Evolutionary conservation across 1,140 invertebrate genomes (phyloP).

Genomic region (Aphis craccivora): DNA sequence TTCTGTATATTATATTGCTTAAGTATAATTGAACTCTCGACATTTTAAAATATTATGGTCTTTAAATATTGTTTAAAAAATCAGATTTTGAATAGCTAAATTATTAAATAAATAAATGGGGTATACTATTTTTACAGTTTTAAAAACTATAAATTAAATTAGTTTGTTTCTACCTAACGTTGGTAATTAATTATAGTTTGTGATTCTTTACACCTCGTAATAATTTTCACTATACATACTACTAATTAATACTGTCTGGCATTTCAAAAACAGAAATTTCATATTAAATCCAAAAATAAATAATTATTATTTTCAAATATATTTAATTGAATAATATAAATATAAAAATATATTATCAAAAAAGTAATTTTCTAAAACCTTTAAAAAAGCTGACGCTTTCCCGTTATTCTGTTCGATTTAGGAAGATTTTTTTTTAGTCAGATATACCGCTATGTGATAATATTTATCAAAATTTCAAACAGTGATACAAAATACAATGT

Average conservation of each 20-base stretch:
- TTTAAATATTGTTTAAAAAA: too few species aligned
- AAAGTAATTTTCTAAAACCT: neutral
- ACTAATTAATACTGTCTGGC: neutral
- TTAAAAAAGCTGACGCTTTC: neutral
- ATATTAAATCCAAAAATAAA: neutral
- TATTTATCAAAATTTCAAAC: neutral
- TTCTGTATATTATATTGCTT: too few species aligned
- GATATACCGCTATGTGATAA: neutral
- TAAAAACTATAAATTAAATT: conserved; percentile 28
- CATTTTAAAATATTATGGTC: too few species aligned
- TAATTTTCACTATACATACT: neutral
- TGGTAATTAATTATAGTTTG: conserved; percentile 17
- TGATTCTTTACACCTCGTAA: neutral
- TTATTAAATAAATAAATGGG: too few species aligned
- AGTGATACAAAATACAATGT: neutral
- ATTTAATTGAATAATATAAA: neutral
- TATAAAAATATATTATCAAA: neutral
- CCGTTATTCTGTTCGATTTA: neutral
- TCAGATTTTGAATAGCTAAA: too few species aligned
- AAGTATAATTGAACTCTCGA: too few species aligned
- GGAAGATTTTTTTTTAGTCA: neutral
- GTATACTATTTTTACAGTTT: neutral
- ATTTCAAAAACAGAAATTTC: neutral
- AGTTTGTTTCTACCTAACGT: conserved; percentile 21
- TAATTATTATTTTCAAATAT: neutral